Conservation (phyloP, 2,888 invertebrate species). For the Frankliniella intonsa region DNA sequence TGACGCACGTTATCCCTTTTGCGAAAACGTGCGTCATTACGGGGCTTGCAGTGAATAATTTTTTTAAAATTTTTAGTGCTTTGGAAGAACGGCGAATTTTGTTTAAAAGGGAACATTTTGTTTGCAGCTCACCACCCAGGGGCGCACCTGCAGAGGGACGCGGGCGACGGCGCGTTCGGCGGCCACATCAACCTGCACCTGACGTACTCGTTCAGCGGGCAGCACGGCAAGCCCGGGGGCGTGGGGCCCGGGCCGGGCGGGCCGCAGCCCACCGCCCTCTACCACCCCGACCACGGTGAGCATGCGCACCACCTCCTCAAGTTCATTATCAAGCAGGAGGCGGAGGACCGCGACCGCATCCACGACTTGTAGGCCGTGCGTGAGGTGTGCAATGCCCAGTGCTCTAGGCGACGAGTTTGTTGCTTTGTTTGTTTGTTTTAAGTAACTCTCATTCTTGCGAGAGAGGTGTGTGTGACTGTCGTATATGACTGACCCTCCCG, state of each 20-base stretch:
- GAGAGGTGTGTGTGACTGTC: too few relatives aligned
- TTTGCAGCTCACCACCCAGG: slow-evolving; percentile 52
- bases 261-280: slow-evolving; percentile 42
- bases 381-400: too few relatives aligned
- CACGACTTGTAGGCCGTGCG: neutral
- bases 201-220: slow-evolving; percentile 69
- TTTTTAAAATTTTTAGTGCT: slow-evolving; percentile 24
- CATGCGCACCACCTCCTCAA: neutral
- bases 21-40: too few relatives aligned
- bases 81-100: slow-evolving; percentile 20
- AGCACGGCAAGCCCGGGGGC: slow-evolving; percentile 43
- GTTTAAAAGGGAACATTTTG: slow-evolving; percentile 42
- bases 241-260: slow-evolving; percentile 39
- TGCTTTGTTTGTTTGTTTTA: too few relatives aligned
- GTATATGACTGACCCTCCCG: neutral
- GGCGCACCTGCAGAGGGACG: slow-evolving; percentile 56
- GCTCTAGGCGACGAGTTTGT: too few relatives aligned
- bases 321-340: neutral
- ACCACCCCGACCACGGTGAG: slow-evolving; percentile 23
- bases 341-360: neutral
- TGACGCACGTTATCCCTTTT: too few relatives aligned
- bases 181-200: slow-evolving; percentile 83
- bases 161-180: slow-evolving; percentile 64
- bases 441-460: too few relatives aligned
- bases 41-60: too few relatives aligned